These are phyloP conservation scores for Cyanoliseus patagonus DNA, from an alignment of 2,113 vertebrate genomes.

Conservation along the genomic window DNA sequence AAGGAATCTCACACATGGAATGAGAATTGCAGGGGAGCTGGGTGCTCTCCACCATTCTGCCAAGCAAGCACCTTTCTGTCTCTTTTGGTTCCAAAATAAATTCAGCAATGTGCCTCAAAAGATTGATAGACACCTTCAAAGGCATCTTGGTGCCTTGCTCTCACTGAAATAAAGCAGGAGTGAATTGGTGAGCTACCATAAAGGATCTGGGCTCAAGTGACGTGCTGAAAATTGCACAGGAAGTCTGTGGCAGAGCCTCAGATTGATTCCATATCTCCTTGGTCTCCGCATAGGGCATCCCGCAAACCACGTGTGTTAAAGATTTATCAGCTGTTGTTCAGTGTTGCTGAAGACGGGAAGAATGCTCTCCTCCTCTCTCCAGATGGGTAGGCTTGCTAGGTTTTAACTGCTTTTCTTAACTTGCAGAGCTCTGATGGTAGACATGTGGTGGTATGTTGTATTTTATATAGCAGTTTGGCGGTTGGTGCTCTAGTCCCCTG, in stretches of 20 bases:
- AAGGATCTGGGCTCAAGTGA: conserved; percentile 23
- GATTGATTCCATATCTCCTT: conserved; percentile 61
- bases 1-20: neutral
- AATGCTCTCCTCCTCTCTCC: conserved; percentile 39
- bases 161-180: conserved; percentile 35
- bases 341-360: conserved; percentile 64
- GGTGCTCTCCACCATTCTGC: neutral
- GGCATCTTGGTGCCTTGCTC: neutral
- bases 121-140: conserved; percentile 15
- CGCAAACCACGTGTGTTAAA: conserved; percentile 61
- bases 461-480: neutral
- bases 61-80: neutral
- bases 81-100: neutral
- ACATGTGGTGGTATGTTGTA: neutral
- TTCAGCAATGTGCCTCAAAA: neutral
- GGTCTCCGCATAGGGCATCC: conserved; percentile 28
- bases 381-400: conserved; percentile 33
- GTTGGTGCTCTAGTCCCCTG: accelerated
- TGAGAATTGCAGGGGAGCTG: neutral
- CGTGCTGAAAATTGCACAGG: conserved; percentile 43
- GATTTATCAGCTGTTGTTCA: conserved; percentile 67
- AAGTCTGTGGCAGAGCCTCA: conserved; percentile 54
- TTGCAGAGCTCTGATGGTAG: neutral
- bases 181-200: conserved; percentile 6
- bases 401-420: conserved; percentile 14